Percentiles rank a stretch among this genome's conserved stretches.
Conservation (phyloP, 2,888 invertebrate species). For the Didymodactylos carnosus region DNA sequence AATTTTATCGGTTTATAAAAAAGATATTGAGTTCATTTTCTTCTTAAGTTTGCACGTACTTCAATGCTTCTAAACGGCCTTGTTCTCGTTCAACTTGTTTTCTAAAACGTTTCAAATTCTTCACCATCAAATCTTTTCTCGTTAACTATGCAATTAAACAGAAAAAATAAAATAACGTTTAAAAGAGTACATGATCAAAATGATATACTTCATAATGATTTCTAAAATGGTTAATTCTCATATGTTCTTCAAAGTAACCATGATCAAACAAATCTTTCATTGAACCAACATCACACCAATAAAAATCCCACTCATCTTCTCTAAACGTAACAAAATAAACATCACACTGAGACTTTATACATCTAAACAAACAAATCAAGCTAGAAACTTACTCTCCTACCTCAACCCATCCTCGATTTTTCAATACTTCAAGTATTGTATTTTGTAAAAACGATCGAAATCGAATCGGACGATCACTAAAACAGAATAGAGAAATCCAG, state of each 20-base stretch:
- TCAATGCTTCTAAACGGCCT: constrained; percentile 35
- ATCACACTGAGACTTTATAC: constrained; percentile 8
- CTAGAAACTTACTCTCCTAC: constrained; percentile 23
- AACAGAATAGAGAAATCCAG: no score
- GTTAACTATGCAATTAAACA: constrained; percentile 34
- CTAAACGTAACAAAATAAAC: constrained; percentile 19
- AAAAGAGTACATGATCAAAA: not conserved
- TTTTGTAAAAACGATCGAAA: constrained; percentile 32
- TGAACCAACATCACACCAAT: constrained; percentile 44
- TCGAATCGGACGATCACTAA: constrained; percentile 25
- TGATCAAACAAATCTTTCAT: constrained; percentile 37
- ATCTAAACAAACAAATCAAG: not conserved
- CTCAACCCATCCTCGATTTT: constrained; percentile 32
- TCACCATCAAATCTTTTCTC: constrained; percentile 42
- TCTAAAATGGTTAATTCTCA: constrained; percentile 20
- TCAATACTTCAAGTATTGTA: constrained; percentile 31
- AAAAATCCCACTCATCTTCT: constrained; percentile 41
- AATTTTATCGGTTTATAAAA: no score
- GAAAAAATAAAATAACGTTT: not conserved
- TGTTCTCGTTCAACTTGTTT: constrained; percentile 31
- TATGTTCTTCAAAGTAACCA: constrained; percentile 36
- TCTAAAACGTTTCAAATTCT: constrained; percentile 39
- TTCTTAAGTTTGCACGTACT: no score
- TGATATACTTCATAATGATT: constrained; percentile 5
- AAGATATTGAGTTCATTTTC: no score